phyloP scores from a whole-genome alignment of 2,888 invertebrate species.

The Agrypnus murinus region DNA sequence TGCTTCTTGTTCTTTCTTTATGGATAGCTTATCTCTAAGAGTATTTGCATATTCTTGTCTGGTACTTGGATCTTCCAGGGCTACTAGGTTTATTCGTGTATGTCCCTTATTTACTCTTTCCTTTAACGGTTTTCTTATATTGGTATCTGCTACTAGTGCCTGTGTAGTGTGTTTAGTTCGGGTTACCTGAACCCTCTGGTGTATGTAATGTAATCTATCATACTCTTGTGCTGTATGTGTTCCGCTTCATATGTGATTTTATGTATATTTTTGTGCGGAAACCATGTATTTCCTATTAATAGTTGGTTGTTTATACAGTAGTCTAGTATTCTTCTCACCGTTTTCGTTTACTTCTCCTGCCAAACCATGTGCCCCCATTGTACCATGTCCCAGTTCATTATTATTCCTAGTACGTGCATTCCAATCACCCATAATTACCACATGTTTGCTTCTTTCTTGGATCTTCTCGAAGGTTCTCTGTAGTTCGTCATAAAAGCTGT shows the following conservation, averaged over 20 bases:
- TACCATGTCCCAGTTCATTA: not conserved
- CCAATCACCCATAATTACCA: not conserved
- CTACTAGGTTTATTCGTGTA: not conserved
- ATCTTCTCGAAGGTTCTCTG: not conserved
- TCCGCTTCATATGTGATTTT: slow-evolving; percentile 2
- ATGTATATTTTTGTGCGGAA: not conserved
- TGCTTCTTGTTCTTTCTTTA: not conserved
- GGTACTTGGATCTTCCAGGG: not conserved
- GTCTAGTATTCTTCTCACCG: too few species aligned
- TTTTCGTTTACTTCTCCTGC: too few species aligned
- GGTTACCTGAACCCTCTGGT: not conserved
- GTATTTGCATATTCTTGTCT: not conserved
- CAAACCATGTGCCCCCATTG: too few species aligned
- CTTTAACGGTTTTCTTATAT: not conserved
- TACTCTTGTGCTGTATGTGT: not conserved
- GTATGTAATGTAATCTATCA: slow-evolving; percentile 9
- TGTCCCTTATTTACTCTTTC: too few species aligned
- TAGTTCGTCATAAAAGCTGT: not conserved
- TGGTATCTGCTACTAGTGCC: slow-evolving; percentile 10
- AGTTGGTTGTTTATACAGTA: not conserved
- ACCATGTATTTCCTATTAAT: not conserved
- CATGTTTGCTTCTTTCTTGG: not conserved
- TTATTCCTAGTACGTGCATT: not conserved
- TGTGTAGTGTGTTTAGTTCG: not conserved
- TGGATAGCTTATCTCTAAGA: not conserved